Percentiles rank a stretch among this genome's conserved stretches.
Evolutionary conservation across 2,797 vertebrate species (phyloP).

Genomic region (Potorous gilbertii): DNA sequence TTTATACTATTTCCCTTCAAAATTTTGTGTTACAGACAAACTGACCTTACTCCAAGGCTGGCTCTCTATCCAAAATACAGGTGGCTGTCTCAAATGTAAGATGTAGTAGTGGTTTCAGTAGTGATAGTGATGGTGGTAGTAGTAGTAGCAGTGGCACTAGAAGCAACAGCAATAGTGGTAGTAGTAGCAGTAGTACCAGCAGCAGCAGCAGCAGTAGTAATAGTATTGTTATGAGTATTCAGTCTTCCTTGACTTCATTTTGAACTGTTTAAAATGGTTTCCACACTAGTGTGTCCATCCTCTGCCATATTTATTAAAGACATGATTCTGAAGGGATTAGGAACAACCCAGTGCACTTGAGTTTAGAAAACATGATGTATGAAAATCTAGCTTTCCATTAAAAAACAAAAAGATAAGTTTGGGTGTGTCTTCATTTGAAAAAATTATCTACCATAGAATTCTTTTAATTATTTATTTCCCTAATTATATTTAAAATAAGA

Average conservation of each 20-base stretch:
- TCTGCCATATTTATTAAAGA: not conserved
- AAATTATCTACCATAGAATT: not conserved
- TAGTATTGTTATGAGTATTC: not conserved
- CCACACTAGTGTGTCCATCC: not conserved
- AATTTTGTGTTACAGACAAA: not conserved
- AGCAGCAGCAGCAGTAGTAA: not conserved
- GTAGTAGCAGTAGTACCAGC: too few species aligned
- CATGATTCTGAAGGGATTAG: not conserved
- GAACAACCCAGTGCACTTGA: not conserved
- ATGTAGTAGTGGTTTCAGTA: not conserved
- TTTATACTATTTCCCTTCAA: not conserved
- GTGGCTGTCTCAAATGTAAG: not conserved
- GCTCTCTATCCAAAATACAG: not conserved
- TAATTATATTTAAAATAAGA: not conserved
- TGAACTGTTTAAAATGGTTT: not conserved
- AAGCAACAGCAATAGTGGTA: too few species aligned
- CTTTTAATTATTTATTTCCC: not conserved
- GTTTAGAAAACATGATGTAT: not conserved
- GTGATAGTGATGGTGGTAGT: too few species aligned
- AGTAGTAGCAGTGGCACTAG: too few species aligned
- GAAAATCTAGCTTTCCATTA: not conserved
- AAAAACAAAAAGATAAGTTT: not conserved
- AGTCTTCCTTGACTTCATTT: not conserved
- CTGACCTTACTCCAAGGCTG: not conserved
- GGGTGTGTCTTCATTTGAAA: not conserved